Conservation (phyloP, 1,140 invertebrate species). For the Adoxophyes honmai region DNA sequence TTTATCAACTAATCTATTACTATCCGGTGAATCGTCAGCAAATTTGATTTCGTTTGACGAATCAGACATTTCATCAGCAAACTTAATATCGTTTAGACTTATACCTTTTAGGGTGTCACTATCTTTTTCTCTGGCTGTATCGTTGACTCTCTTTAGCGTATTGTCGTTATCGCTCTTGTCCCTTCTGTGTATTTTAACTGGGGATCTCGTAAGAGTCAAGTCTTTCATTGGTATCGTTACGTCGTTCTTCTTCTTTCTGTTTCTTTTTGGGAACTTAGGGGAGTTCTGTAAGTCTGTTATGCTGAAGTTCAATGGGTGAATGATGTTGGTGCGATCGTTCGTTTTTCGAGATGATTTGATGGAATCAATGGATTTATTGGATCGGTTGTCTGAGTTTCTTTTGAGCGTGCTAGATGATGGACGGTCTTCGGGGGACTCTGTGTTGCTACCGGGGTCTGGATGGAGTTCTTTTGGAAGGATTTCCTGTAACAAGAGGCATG, state of each 20-base stretch:
- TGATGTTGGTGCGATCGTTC: conserved; percentile 63
- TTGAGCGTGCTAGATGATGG: conserved; percentile 45
- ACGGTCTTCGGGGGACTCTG: conserved; percentile 71
- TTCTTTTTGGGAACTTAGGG: conserved; percentile 51
- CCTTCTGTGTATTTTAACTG: conserved; percentile 54
- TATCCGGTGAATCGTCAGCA: conserved; percentile 67
- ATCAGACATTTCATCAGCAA: conserved; percentile 73
- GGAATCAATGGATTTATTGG: conserved; percentile 57
- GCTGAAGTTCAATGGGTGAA: conserved; percentile 74
- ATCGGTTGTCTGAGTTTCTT: conserved; percentile 39
- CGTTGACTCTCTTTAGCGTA: conserved; percentile 60
- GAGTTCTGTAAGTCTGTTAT: conserved; percentile 62
- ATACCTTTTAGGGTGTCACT: conserved; percentile 46
- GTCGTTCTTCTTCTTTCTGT: conserved; percentile 51
- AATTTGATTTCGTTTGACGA: conserved; percentile 71
- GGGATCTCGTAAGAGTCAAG: conserved; percentile 53
- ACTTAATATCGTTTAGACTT: conserved; percentile 65
- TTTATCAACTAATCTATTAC: conserved; percentile 58
- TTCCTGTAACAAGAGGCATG: conserved; percentile 45
- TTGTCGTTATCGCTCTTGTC: conserved; percentile 57
- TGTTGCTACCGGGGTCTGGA: conserved; percentile 77
- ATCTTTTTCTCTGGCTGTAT: conserved; percentile 48
- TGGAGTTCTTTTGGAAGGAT: conserved; percentile 74
- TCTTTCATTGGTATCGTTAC: conserved; percentile 69
- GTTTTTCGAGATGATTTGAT: conserved; percentile 59